Base-by-base conservation (phyloP, 2,797 vertebrate species). In the Pseudochromis fuscus region DNA sequence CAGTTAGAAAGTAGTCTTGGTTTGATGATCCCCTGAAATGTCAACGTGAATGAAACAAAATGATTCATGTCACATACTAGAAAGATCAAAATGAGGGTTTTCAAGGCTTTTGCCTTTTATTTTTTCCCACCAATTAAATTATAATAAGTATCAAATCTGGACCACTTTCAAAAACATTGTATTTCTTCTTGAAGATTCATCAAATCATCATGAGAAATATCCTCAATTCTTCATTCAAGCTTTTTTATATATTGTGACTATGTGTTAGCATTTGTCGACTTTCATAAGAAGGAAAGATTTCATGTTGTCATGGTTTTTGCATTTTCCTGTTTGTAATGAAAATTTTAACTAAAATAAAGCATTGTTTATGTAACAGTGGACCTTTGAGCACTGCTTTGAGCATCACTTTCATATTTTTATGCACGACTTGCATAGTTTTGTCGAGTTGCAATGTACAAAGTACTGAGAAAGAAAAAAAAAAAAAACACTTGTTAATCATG, bases 1-100 rank as follows among this genome's bases (percentile, higher is more conserved):
- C 60, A 76, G 18, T 52, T 74, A 55, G 24, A 72, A 82, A 75
- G 50, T 46, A 21, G 19, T 74, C 87, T 76, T 78, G 64, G 53
- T 70, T 68, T 42, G 23, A 85, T 2, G n/a, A 63, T 37, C 7
- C 33, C 3, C 21, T 37, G 44, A 73, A 86, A 78, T 72, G 50
- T 59, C 72, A 58, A 7, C 69, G 42, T 75, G 69, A 75, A 72
- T 68, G 44, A 70, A 82, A 68, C 18, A 21, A 69, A 78, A 58
- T 55, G 8, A 67, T 55, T 76, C 11, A 44, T 59, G 35, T 33
- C 9, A n/a, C 24, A 33, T 11, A 24, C 24, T 21, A 48, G 18
- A 67, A 19, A 30, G 23, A 73, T 61, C 8, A 70, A 56, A 55
- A 64, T 7, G 42, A 28, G 1, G 15, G 12, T 38, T 61, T 60